phyloP scores from a whole-genome alignment of 2,113 vertebrate genomes.

The Protobothrops flavoviridis region DNA sequence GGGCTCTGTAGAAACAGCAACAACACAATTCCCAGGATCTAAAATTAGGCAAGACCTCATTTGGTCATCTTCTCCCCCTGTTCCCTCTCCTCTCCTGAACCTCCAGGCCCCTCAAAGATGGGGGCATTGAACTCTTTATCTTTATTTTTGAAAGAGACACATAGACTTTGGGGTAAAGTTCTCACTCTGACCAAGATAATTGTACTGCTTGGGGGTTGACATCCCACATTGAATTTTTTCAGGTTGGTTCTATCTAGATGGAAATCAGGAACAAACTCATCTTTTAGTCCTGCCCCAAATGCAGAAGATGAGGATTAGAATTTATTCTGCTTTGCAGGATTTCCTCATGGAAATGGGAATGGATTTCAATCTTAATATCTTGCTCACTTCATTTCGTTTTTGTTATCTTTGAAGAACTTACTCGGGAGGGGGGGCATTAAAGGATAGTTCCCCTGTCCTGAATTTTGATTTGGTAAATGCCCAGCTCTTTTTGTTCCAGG shows the following conservation, averaged over 20 bases:
- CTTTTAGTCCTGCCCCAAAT: not conserved
- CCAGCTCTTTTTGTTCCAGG: too few species aligned
- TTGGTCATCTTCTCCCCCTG: not conserved
- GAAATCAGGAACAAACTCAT: not conserved
- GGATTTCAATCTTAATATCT: not conserved
- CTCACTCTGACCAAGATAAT: not conserved
- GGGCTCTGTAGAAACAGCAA: not conserved
- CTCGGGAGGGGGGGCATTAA: too few species aligned
- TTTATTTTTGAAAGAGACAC: not conserved
- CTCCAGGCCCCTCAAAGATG: not conserved
- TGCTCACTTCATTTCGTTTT: not conserved
- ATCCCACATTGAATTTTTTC: not conserved
- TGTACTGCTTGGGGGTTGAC: not conserved
- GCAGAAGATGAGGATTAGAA: not conserved
- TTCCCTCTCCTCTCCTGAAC: not conserved
- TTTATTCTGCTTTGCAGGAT: not conserved
- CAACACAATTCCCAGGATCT: not conserved
- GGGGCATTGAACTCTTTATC: not conserved
- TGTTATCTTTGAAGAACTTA: not conserved
- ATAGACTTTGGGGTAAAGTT: not conserved
- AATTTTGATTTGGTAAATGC: too few species aligned
- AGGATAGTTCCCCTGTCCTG: too few species aligned
- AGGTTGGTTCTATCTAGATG: not conserved
- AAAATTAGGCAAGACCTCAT: fast-evolving
- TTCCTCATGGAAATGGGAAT: not conserved